Conservation (phyloP, 2,113 vertebrate species). For the Barbus barbus region DNA sequence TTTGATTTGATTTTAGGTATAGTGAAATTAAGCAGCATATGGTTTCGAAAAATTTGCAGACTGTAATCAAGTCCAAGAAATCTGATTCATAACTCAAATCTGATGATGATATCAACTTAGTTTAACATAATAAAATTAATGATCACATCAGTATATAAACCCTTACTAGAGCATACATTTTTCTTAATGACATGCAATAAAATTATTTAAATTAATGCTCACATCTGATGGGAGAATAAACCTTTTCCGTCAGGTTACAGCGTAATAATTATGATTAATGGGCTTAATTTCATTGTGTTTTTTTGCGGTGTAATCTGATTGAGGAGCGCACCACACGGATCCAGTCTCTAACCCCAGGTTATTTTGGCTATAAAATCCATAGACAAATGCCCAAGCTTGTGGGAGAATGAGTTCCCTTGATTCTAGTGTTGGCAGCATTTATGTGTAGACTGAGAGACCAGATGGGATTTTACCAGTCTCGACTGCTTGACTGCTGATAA, state of each 20-base stretch:
- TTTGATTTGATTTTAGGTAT: neutral
- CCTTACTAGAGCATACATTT: neutral
- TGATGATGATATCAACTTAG: neutral
- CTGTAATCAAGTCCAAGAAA: neutral
- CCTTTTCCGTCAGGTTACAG: slow-evolving; percentile 19
- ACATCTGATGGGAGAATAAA: neutral
- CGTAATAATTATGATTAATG: slow-evolving; percentile 43
- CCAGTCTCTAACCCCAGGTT: slow-evolving; percentile 21
- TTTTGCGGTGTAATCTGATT: slow-evolving; percentile 25
- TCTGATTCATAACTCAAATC: neutral
- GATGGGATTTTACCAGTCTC: slow-evolving; percentile 30
- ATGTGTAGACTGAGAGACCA: slow-evolving; percentile 1
- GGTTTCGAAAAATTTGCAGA: too few relatives aligned
- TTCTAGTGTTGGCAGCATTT: slow-evolving; percentile 22
- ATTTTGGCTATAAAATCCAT: neutral
- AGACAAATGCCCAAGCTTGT: slow-evolving; percentile 17
- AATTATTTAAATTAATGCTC: neutral
- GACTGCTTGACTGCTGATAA: neutral
- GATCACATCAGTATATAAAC: neutral
- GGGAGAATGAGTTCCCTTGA: slow-evolving; percentile 13
- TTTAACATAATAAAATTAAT: neutral
- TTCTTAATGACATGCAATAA: neutral
- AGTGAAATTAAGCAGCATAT: neutral
- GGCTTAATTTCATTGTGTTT: neutral
- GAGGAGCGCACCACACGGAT: neutral